Conservation (phyloP, 2,888 invertebrate species). For the Synergus umbraculus region DNA sequence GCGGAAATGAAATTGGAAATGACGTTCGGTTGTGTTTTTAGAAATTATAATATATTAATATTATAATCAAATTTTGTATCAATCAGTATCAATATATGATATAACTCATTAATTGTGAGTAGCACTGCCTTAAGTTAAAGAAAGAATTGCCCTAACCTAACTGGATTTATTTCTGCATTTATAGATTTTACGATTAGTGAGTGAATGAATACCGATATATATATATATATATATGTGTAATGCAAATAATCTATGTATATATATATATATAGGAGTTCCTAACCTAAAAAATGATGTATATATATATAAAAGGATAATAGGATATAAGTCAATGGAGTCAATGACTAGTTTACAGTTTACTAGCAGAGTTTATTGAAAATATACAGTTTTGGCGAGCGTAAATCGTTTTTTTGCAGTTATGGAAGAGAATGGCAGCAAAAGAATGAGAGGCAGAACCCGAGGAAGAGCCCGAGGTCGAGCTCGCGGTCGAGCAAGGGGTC, state of each 20-base stretch:
- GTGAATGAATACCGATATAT: background rate
- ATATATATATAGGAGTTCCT: background rate
- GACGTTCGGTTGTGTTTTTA: background rate
- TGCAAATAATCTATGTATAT: background rate
- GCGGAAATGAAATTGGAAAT: background rate
- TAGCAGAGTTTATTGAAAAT: background rate
- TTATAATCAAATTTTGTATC: background rate
- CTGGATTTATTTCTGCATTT: background rate
- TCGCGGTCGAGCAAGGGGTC: constrained; percentile 83
- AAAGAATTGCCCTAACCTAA: background rate
- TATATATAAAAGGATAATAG: too few species aligned
- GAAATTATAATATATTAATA: background rate
- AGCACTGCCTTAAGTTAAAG: background rate
- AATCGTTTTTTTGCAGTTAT: constrained; percentile 65
- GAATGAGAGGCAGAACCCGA: constrained; percentile 86
- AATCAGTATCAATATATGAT: background rate
- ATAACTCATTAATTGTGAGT: constrained; percentile 10
- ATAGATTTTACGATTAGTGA: background rate
- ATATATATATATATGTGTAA: background rate
- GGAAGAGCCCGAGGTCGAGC: constrained; percentile 89
- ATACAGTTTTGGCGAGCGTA: background rate
- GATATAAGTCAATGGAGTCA: background rate
- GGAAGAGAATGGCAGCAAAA: constrained; percentile 79
- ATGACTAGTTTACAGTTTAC: background rate
- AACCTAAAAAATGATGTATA: constrained; percentile 15